Base-by-base conservation (phyloP, 2,888 invertebrate species). In the Apodemia zela region DNA sequence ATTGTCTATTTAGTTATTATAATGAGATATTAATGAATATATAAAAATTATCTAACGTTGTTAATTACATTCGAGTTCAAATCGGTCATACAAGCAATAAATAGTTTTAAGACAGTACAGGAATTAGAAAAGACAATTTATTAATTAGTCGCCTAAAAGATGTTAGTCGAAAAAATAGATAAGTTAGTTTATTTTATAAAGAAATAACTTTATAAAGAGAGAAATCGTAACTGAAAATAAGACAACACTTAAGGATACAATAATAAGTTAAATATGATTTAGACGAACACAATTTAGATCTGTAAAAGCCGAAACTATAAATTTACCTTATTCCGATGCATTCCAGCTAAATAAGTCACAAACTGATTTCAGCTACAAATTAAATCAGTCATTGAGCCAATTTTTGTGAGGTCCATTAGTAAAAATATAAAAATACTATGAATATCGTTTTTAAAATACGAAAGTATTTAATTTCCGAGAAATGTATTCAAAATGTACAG, bases 261-360 rank as follows among this genome's bases (percentile, higher is more conserved):
- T 18, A 18, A 51, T 51, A 25, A n/a, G 25, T 38, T 38, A 38
- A 38, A 38, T 38, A 54, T 54, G 10, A 42, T 18, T n/a, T 15
- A 57, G 21, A 62, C 62, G 42, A 5, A 57, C 54, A 62, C 38
- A 54, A 38, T 62, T 13, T 42, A 62, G 54, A 62, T 45, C 57
- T 42, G 29, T 62, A 62, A 17, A 42, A 51, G 18, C 51, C 54
- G 57, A 62, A 57, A 42, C 6, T 17, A 17, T 62, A 57, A 38
- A 62, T 62, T 62, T 62, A 62, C 62, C 62, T 62, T 62, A 62
- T 42, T 29, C 18, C 13, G 57, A 54, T 62, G 29, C 15, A 21
- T 21, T 57, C 25, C 38, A n/a, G 25, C 42, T 51, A 51, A 51
- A 49, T 18, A 49, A 49, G 21, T 18, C 51, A 51, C 51, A 18